Percentiles rank a stretch among this genome's conserved stretches.
Evolutionary conservation across 1,140 invertebrate genomes (phyloP).

Genomic region (Heliconius congener): DNA sequence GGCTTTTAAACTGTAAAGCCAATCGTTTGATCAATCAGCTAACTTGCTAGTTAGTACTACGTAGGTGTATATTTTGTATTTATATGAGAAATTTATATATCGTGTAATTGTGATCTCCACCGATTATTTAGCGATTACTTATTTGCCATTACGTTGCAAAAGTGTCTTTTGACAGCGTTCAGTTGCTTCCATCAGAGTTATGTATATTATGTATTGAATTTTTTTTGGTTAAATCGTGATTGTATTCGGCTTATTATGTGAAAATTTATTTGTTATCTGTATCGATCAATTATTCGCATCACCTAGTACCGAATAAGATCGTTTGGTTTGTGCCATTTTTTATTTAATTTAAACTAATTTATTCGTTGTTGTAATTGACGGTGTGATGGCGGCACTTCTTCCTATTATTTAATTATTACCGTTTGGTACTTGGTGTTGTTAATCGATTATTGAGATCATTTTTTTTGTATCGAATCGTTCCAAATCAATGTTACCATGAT

Average conservation of each 20-base stretch:
- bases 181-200: constrained; percentile 77
- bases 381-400: constrained; percentile 62
- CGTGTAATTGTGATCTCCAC: constrained; percentile 81
- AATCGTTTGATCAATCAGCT: constrained; percentile 3
- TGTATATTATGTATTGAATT: constrained; percentile 46
- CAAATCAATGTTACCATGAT: constrained; percentile 62
- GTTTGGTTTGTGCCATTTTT: constrained; percentile 76
- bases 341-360: constrained; percentile 79
- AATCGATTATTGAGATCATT: constrained; percentile 60
- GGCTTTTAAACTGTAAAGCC: constrained; percentile 10
- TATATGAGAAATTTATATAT: constrained; percentile 74
- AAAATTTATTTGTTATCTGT: constrained; percentile 66
- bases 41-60: constrained; percentile 41
- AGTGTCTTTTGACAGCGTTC: constrained; percentile 66
- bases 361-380: constrained; percentile 65
- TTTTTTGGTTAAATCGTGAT: constrained; percentile 61
- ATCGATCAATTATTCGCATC: constrained; percentile 63
- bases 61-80: constrained; percentile 78
- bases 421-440: constrained; percentile 76
- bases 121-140: constrained; percentile 80
- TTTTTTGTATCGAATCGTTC: constrained; percentile 58
- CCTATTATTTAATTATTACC: constrained; percentile 69
- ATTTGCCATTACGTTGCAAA: constrained; percentile 78
- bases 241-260: constrained; percentile 52
- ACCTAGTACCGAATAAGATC: constrained; percentile 73